Conservation (phyloP, 2,797 vertebrate genomes). For the Helarctos malayanus region DNA sequence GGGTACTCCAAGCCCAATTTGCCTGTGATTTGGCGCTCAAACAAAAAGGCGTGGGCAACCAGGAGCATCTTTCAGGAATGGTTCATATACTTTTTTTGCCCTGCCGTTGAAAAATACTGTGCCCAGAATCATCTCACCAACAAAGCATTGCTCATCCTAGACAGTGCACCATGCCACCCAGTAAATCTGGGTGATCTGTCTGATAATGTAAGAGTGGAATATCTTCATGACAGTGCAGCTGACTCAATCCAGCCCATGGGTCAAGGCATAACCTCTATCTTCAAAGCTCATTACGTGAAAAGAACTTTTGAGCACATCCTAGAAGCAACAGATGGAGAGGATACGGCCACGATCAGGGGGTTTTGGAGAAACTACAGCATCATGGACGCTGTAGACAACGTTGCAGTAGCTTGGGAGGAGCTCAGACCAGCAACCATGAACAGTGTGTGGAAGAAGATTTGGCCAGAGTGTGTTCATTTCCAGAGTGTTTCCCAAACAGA, state of each 20-base stretch:
- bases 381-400: constrained; percentile 38
- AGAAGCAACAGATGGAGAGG: constrained; percentile 57
- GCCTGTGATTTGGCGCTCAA: constrained; percentile 69
- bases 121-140: constrained; percentile 70
- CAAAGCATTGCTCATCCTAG: constrained; percentile 74
- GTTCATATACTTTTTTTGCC: constrained; percentile 64
- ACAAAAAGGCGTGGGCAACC: constrained; percentile 73
- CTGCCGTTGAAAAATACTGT: constrained; percentile 59
- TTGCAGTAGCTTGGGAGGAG: neutral
- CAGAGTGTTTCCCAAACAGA: neutral
- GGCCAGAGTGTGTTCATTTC: constrained; percentile 56
- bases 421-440: constrained; percentile 26
- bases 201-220: constrained; percentile 35
- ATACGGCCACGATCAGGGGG: neutral
- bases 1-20: constrained; percentile 59
- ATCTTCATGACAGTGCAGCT: constrained; percentile 29
- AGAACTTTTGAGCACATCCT: constrained; percentile 56
- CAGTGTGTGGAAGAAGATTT: constrained; percentile 49
- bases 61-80: constrained; percentile 79
- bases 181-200: constrained; percentile 35
- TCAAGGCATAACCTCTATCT: constrained; percentile 62
- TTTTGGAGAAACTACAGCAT: constrained; percentile 58
- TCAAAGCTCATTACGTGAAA: constrained; percentile 66
- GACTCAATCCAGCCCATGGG: constrained; percentile 55
- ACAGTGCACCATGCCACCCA: constrained; percentile 67